A percentile compares a stretch with the other conserved stretches of the same genome.
Evolutionary conservation across 2,113 vertebrate genomes (phyloP).

Genomic region (Ancistrus triradiatus): DNA sequence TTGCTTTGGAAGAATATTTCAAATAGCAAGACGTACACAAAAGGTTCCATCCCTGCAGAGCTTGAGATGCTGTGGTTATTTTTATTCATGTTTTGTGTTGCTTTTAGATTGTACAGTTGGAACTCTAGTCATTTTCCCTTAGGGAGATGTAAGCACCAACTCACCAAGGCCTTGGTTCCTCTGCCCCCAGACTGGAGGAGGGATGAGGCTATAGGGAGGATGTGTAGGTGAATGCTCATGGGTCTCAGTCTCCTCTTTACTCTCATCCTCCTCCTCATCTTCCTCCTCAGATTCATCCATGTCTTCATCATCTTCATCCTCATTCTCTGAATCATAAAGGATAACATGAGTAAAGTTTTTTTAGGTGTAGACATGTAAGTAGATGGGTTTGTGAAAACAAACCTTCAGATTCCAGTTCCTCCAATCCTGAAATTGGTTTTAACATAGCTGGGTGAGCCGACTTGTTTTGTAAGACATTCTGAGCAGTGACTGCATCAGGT

Average conservation of each 20-base stretch:
- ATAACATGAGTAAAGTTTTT: background rate
- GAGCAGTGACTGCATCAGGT: slow-evolving; percentile 40
- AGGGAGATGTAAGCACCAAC: too few species aligned
- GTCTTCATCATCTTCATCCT: slow-evolving; percentile 84
- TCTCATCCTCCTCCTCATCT: slow-evolving; percentile 79
- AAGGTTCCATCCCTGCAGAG: too few species aligned
- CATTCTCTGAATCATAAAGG: slow-evolving; percentile 63
- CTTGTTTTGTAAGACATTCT: slow-evolving; percentile 47
- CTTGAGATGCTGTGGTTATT: too few species aligned
- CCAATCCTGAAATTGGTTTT: slow-evolving; percentile 55
- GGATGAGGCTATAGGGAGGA: slow-evolving; percentile 78
- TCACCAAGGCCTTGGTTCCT: slow-evolving; percentile 91
- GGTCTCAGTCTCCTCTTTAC: slow-evolving; percentile 70
- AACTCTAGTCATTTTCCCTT: too few species aligned
- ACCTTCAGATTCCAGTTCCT: slow-evolving; percentile 86
- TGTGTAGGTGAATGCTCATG: slow-evolving; percentile 69
- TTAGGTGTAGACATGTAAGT: background rate
- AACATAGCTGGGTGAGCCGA: slow-evolving; percentile 47
- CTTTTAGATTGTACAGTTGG: too few species aligned
- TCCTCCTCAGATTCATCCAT: slow-evolving; percentile 82
- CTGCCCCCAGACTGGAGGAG: slow-evolving; percentile 86
- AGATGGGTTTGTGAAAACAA: slow-evolving; percentile 24
- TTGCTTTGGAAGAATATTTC: too few species aligned
- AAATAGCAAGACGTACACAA: too few species aligned
- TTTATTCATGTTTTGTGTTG: too few species aligned